Percentiles rank a stretch among this genome's conserved stretches.
These are phyloP conservation scores for Tetrax tetrax DNA, from an alignment of 2,113 vertebrate species.

Conservation along the genomic window DNA sequence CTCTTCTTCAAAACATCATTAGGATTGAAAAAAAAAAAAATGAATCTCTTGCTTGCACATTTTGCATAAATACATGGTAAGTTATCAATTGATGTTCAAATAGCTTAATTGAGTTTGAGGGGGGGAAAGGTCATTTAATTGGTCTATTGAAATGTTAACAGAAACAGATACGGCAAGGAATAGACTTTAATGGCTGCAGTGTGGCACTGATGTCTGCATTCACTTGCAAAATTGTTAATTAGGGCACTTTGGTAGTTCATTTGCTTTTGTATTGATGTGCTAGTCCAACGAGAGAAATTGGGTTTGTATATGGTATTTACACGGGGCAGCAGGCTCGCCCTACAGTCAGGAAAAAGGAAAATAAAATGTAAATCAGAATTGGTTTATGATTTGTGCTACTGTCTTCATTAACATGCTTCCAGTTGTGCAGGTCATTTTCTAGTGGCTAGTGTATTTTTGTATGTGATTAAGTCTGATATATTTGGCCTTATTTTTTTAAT, in stretches of 20 bases:
- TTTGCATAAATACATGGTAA: constrained; percentile 83
- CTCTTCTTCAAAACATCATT: constrained; percentile 62
- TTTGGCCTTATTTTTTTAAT: not conserved
- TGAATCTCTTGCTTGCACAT: constrained; percentile 65
- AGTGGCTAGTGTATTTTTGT: not conserved
- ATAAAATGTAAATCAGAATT: not conserved
- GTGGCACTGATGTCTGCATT: constrained; percentile 90
- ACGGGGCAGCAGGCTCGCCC: constrained; percentile 23
- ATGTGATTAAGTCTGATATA: not conserved
- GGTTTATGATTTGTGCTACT: constrained; percentile 8
- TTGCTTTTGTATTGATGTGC: constrained; percentile 91
- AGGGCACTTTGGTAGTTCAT: constrained; percentile 86
- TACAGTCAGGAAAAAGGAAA: constrained; percentile 11
- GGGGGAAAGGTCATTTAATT: constrained; percentile 91
- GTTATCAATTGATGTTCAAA: constrained; percentile 83
- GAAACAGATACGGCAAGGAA: constrained; percentile 87
- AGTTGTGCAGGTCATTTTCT: not conserved
- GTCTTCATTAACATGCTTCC: not conserved
- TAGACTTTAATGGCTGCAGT: constrained; percentile 89
- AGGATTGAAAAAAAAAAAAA: constrained; percentile 61
- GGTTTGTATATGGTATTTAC: constrained; percentile 71
- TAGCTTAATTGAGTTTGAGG: constrained; percentile 87
- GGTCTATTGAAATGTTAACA: constrained; percentile 95
- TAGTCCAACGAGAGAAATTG: constrained; percentile 85
- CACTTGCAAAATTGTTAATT: constrained; percentile 95